These are phyloP conservation scores for Amblyjoppa proteus DNA, from an alignment of 2,888 invertebrate genomes.

Conservation along the genomic window DNA sequence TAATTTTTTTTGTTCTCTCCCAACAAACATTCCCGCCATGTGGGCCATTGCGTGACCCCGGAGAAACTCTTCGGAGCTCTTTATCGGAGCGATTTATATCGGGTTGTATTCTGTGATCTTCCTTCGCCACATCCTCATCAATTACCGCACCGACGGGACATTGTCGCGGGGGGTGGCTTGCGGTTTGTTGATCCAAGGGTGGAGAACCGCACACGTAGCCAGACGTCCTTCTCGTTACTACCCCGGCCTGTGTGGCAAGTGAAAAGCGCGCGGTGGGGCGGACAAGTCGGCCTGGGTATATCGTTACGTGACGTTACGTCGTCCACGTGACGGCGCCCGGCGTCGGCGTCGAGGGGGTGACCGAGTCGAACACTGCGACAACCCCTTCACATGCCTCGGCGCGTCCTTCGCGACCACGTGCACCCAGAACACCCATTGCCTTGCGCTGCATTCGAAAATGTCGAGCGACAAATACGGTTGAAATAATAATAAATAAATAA, in stretches of 20 bases:
- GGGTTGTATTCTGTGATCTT: not conserved
- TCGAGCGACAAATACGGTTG: not conserved
- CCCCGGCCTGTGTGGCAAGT: not conserved
- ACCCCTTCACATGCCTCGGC: constrained; percentile 81
- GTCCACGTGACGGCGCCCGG: constrained; percentile 81
- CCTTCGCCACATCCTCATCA: constrained; percentile 44
- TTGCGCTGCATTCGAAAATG: constrained; percentile 24
- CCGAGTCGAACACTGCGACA: constrained; percentile 77
- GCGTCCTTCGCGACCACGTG: constrained; percentile 80
- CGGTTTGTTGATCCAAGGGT: constrained; percentile 70
- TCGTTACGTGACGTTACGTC: constrained; percentile 70
- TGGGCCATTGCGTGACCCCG: constrained; percentile 17
- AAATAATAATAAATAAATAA: constrained; percentile 5
- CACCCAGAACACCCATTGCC: constrained; percentile 63
- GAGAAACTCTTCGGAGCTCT: not conserved
- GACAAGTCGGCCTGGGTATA: constrained; percentile 34
- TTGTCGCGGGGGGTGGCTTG: not conserved
- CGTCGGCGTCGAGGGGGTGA: constrained; percentile 75
- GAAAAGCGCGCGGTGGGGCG: constrained; percentile 26
- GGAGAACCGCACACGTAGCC: constrained; percentile 69
- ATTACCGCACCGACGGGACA: constrained; percentile 53
- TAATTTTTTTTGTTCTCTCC: constrained; percentile 1
- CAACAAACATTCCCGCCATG: constrained; percentile 48
- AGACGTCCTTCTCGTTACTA: constrained; percentile 44
- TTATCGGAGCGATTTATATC: too few species aligned